Evolutionary conservation across 2,113 vertebrate species (phyloP), one percentile per base, ranked within the genome.

Genomic region (Pelodiscus sinensis): DNA sequence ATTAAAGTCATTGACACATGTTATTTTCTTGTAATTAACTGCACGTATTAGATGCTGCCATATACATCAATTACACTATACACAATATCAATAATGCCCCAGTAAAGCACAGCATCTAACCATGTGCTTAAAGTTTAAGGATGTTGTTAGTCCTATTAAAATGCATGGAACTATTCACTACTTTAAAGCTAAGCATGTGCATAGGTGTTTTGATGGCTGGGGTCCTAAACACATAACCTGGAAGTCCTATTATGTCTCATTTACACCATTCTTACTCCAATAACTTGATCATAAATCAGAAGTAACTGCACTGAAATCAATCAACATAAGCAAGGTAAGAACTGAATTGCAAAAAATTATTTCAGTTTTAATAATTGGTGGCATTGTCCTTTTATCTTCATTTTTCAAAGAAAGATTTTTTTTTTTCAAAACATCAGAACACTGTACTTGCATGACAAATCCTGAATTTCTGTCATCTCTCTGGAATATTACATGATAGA

Each of bases 141-240:
- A 0, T 0, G 73, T 44, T 25, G 11, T 22, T 25, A 12, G 27
- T 13, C 24, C 35, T 7, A 2, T 1, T 55, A 27, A 24, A 22
- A 44, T 24, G 62, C 13, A 0, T 0, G 2, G 44, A 15, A 57
- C 7, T 1, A 15, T 8, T 7, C 3, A 0, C 0, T 0, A 1
- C 1, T 15, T 58, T 3, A 50, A 1, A 65, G 9, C 27, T 12
- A 82, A 68, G 35, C 50, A 31, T 0, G 2, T 2, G 19, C 71
- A 75, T 0, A 55, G 1, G 8, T 31, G 5, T 29, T 38, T 22
- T 75, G 38, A 38, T 4, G 16, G 16, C 9, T 52, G 5, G 27
- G 60, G 60, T 27, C 27, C 29, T 65, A 65, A 62, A 65, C 2
- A 3, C 60, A 65, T 65, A 31, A 65, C 29, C 13, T 16, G 29